Percentiles rank a stretch among this genome's conserved stretches.
These are phyloP conservation scores for Nixonia krombeini DNA, from an alignment of 1,140 invertebrate genomes.

Conservation along the genomic window DNA sequence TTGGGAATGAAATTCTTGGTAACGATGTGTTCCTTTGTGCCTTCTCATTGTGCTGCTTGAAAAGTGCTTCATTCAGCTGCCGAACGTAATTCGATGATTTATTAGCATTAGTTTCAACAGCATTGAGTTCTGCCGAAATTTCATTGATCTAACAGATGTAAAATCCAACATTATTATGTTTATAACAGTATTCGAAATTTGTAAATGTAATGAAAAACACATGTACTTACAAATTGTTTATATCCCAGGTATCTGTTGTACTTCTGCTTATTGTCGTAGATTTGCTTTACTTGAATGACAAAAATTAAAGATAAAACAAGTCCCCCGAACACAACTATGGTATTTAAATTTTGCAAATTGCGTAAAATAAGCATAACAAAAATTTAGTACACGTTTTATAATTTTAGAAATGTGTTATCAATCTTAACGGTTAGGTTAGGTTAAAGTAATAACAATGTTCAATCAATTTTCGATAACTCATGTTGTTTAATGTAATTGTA, in stretches of 20 bases:
- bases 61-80: constrained; percentile 60
- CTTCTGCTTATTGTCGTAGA: constrained; percentile 69
- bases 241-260: constrained; percentile 66
- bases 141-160: constrained; percentile 72
- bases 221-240: constrained; percentile 68
- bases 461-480: no score
- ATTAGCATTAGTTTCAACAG: constrained; percentile 70
- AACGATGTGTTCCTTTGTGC: constrained; percentile 53
- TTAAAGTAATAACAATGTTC: no score
- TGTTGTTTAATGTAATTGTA: no score
- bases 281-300: constrained; percentile 68
- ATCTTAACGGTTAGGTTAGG: no score
- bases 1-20: constrained; percentile 23
- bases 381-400: no score
- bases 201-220: constrained; percentile 1
- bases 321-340: constrained; percentile 57
- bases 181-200: constrained; percentile 7
- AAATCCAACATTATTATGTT: constrained; percentile 18
- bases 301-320: constrained; percentile 65
- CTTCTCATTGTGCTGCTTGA: constrained; percentile 58
- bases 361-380: constrained; percentile 64
- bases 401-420: no score
- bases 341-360: constrained; percentile 62
- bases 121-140: constrained; percentile 68
- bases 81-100: constrained; percentile 64